Evolutionary conservation across 1,140 invertebrate species (phyloP), one percentile per base, ranked within the genome.

Genomic region (Delia radicum): DNA sequence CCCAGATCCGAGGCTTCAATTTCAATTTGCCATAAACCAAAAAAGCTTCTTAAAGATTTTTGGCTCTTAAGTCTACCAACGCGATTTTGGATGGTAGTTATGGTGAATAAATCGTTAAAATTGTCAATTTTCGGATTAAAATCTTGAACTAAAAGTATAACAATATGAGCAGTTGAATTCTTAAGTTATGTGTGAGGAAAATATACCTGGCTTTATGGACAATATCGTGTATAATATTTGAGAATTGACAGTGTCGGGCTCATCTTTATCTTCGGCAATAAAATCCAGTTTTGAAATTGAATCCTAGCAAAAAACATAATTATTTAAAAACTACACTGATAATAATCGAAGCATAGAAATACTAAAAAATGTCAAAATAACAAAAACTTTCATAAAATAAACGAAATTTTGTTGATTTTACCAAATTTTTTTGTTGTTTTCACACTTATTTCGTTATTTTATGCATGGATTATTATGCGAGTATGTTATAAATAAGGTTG

Each of bases 1-100:
- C 89, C 89, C 69, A 87, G 84, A 80, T 90, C 89, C 76, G 77
- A 87, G 0, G 87, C 87, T 87, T 89, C 77, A 72, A 82, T 79
- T 18, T 37, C 75, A 15, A 79, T 33, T 29, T 55, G 31, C 76
- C 73, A 76, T n/a, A 82, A 86, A 26, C 90, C 90, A 87, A 89
- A 90, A 76, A 85, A 88, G 6, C 87, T 87, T 79, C 81, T 87
- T 12, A 90, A 79, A 61, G 85, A 78, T 73, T 83, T 81, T 1
- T 78, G 76, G 2, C 87, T 85, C 28, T 80, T 80, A 6, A 90
- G 81, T 33, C 87, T 81, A 0, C 87, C 88, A 10, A 82, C 80
- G 12, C 27, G 42, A 62, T 85, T 82, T 26, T 85, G 71, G 4
- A 81, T 76, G 73, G 83, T 85, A 13, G 80, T 74, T 31, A 89